Percentiles rank a stretch among this genome's conserved stretches.
These are phyloP conservation scores for Macaca nemestrina DNA, from an alignment of 2,113 vertebrate species.

Conservation along the genomic window DNA sequence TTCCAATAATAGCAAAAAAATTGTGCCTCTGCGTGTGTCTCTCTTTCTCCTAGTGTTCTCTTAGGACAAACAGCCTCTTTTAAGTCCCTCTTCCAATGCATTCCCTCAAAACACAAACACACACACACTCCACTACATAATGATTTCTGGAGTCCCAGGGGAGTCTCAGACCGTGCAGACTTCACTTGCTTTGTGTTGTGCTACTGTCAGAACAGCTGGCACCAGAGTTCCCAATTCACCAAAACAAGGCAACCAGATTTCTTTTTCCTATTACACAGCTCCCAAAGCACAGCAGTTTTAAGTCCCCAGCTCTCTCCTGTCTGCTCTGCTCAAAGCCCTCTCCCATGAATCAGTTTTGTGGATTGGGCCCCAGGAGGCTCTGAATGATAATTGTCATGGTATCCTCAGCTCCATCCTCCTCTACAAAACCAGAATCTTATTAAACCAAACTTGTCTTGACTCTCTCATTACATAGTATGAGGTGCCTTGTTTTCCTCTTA, in stretches of 20 bases:
- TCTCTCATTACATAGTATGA: background rate
- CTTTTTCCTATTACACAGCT: background rate
- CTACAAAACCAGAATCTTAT: background rate
- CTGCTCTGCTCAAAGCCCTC: background rate
- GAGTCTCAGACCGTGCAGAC: rapidly evolving
- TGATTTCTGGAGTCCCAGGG: background rate
- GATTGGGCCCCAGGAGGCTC: background rate
- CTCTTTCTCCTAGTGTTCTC: background rate
- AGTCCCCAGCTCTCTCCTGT: background rate
- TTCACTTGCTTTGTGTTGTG: background rate
- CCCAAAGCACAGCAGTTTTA: background rate
- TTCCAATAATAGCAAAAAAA: background rate
- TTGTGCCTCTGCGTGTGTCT: background rate
- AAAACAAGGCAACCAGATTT: background rate
- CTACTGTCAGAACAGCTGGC: background rate
- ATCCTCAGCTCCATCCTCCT: background rate
- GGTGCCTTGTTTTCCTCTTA: background rate
- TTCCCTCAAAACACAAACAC: too few relatives aligned
- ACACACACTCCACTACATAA: background rate
- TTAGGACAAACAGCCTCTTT: background rate
- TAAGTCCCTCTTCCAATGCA: background rate
- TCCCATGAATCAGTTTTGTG: background rate
- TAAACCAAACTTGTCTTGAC: background rate
- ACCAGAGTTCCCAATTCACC: background rate
- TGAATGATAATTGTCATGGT: background rate